Evolutionary conservation across 2,113 vertebrate genomes (phyloP).

Genomic region (Zapornia atra): DNA sequence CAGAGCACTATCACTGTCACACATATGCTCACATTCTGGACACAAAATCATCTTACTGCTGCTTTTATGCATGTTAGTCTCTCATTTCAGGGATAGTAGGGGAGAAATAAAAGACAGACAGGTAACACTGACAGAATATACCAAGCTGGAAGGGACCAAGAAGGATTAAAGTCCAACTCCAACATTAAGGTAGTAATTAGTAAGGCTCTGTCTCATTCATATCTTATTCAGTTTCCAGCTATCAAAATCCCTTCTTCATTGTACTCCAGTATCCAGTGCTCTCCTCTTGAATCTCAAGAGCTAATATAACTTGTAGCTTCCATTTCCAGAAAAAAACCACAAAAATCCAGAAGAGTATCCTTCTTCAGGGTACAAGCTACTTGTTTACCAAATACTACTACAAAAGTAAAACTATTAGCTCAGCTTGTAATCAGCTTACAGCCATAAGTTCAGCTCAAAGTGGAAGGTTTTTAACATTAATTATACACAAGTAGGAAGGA

Average conservation of each 20-base stretch:
- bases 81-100: rapidly evolving
- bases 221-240: neutral
- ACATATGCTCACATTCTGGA: neutral
- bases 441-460: neutral
- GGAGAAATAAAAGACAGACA: neutral
- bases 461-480: neutral
- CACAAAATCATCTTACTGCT: neutral
- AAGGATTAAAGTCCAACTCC: no score
- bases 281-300: neutral
- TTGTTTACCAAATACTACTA: neutral
- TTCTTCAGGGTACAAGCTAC: neutral
- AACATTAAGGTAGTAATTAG: neutral
- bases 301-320: neutral
- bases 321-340: neutral
- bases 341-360: neutral
- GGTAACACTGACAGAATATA: no score
- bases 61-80: neutral
- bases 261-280: neutral
- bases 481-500: neutral
- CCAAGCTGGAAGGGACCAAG: no score
- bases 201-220: neutral
- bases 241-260: neutral
- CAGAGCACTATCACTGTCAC: neutral
- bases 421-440: neutral
- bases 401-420: neutral